Evolutionary conservation across 2,797 vertebrate genomes (phyloP), one percentile per base, ranked within the genome.

Genomic region (Hyperoplus lanceolatus): DNA sequence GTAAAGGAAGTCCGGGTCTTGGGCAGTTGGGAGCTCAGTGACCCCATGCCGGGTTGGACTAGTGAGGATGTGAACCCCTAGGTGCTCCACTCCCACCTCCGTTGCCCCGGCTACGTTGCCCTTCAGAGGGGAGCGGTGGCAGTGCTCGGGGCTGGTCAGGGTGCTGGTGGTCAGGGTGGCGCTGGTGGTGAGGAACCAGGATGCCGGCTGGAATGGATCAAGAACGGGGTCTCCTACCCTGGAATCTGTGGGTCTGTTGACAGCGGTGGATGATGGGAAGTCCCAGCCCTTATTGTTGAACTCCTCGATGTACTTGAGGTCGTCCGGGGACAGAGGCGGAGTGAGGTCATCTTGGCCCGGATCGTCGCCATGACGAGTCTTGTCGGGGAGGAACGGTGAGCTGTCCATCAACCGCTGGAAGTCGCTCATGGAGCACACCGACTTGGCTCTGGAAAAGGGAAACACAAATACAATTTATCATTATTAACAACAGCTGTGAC

Each of bases 301-400:
- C 92, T 99, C 98, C 89, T 99, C 98, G 0, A 99, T 99, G 90
- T 99, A 99, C 90, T 99, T 99, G 85, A 99, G 95, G 92, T 99
- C 98, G 41, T 99, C 98, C 0, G 98, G 98, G 29, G 98, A 99
- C 61, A 99, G 92, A 9, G 98, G 98, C 0, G 98, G 98, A 1
- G 98, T 99, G 73, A 96, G 67, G 6, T 99, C 98, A 0, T 98
- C 97, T 56, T 93, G 96, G 81, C 84, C 95, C 15, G 81, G 90
- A 70, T 95, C 93, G 2, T 95, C 93, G 2, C 88, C 92, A 3
- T 93, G 93, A 59, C 94, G 94, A 77, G 90, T 94, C 90, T 98
- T 98, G 89, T 98, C 97, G 0, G 98, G 98, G 76, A 99, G 96
- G 92, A 99, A 99, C 0, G 98, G 98, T 70, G 98, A 99, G 88